Conservation (phyloP, 2,888 invertebrate species). For the Asteroscopus sphinx region DNA sequence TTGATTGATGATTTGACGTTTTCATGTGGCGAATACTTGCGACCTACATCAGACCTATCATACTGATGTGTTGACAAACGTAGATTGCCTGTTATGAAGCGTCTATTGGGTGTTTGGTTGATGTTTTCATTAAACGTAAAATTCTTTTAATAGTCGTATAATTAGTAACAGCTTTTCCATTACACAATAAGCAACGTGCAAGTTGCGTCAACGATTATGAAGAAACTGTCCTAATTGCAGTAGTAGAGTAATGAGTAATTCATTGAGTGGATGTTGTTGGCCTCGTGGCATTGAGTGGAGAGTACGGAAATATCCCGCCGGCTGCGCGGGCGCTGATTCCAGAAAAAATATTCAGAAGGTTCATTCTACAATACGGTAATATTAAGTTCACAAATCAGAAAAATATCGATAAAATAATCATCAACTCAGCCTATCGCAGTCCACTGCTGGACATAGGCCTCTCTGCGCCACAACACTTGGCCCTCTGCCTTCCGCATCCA, state of each 20-base stretch:
- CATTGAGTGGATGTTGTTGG: constrained; percentile 82
- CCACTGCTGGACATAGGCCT: too few relatives aligned
- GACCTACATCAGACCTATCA: too few relatives aligned
- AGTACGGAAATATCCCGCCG: constrained; percentile 59
- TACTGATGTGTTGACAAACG: too few relatives aligned
- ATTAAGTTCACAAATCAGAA: not conserved
- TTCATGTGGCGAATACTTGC: too few relatives aligned
- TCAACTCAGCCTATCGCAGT: too few relatives aligned
- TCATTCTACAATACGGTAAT: constrained; percentile 13
- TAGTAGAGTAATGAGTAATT: constrained; percentile 75
- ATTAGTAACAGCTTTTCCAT: not conserved
- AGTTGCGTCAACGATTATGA: constrained; percentile 7
- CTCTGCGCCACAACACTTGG: too few relatives aligned
- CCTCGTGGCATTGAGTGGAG: constrained; percentile 85
- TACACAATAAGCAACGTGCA: not conserved
- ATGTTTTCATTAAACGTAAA: too few relatives aligned
- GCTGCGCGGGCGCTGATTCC: constrained; percentile 21
- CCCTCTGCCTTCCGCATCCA: too few relatives aligned
- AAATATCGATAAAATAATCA: too few relatives aligned
- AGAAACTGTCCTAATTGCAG: constrained; percentile 55
- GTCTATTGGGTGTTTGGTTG: too few relatives aligned
- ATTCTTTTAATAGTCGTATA: not conserved
- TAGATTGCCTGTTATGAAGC: too few relatives aligned
- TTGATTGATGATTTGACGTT: too few relatives aligned
- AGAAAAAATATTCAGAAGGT: constrained; percentile 38